Evolutionary conservation across 2,113 vertebrate genomes (phyloP).

Genomic region (Nesospiza acunhae): DNA sequence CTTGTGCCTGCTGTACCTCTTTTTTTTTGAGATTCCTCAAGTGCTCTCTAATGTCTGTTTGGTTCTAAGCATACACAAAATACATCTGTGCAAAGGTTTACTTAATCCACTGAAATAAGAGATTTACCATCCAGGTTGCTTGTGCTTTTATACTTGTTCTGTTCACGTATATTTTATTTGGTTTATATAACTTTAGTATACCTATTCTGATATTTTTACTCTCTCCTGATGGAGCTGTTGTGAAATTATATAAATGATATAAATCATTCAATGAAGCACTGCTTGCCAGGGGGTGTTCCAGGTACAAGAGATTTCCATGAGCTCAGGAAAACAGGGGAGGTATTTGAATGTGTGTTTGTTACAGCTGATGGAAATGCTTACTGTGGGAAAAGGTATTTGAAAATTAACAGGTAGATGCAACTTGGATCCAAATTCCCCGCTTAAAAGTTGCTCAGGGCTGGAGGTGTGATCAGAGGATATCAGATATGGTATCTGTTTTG

Average conservation of each 20-base stretch:
- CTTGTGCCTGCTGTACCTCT: fast-evolving
- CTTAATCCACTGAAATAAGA: not conserved
- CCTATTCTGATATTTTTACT: not conserved
- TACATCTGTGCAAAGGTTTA: not conserved
- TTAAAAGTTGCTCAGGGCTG: not conserved
- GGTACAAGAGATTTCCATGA: not conserved
- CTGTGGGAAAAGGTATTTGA: not conserved
- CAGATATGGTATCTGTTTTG: not conserved
- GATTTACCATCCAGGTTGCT: not conserved
- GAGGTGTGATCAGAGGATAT: not conserved
- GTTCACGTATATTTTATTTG: not conserved
- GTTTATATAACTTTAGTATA: not conserved
- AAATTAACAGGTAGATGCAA: not conserved
- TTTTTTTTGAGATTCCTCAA: not conserved
- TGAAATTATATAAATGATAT: too few relatives aligned
- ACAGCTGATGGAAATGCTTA: not conserved
- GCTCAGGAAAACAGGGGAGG: not conserved
- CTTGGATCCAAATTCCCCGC: not conserved
- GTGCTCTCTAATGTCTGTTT: not conserved
- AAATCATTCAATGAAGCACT: not conserved
- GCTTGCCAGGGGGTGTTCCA: not conserved
- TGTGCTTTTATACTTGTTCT: not conserved
- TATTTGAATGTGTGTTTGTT: not conserved
- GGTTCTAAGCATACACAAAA: not conserved
- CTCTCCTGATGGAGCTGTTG: not conserved